Base-by-base conservation (phyloP, 1,140 invertebrate genomes). In the Antheraea mylitta region DNA sequence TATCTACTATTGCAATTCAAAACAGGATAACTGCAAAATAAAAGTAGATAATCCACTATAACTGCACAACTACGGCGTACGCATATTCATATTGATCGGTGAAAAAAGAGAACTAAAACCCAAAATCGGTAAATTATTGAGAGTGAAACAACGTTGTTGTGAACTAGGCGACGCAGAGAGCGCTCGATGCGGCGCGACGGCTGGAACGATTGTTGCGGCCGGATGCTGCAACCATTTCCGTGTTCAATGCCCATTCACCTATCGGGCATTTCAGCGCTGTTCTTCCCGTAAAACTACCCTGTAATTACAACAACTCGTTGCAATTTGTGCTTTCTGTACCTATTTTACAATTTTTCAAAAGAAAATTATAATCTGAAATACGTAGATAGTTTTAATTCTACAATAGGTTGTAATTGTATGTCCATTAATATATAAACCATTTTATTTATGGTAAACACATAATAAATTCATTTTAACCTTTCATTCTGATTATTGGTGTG, bases 141-240 rank as follows among this genome's bases (percentile, higher is more conserved):
- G 36, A 16, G 11, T 13, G 45, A 53, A 53, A 53, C 16, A 53
- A 53, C 45, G 16, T 53, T 53, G 48, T 58, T 30, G 61, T 10
- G 19, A 36, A 36, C 30, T 9, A 11, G 11, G 11, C 2, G 13
- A 13, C 11, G 45, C 45, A 53, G 64, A 37, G 19, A 71, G 71
- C 69, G 64, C 11, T 65, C 45, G 38, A 66, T 58, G 18, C 37
- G 61, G 18, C 62, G 18, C 48, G 61, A 22, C 67, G 18, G 58
- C 69, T 11, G 0, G 8, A 42, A 42, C 83, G 75, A 86, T 81
- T 83, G 81, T 84, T 81, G 81, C 75, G 82, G 84, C 81, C 81
- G 82, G 84, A 86, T 72, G 81, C 79, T 64, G 73, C 68, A 65
- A 77, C 84, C 81, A 83, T 86, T 86, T 82, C 82, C 82, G 79